These are phyloP conservation scores for Colletes latitarsis DNA, from an alignment of 1,140 invertebrate species.

Conservation along the genomic window DNA sequence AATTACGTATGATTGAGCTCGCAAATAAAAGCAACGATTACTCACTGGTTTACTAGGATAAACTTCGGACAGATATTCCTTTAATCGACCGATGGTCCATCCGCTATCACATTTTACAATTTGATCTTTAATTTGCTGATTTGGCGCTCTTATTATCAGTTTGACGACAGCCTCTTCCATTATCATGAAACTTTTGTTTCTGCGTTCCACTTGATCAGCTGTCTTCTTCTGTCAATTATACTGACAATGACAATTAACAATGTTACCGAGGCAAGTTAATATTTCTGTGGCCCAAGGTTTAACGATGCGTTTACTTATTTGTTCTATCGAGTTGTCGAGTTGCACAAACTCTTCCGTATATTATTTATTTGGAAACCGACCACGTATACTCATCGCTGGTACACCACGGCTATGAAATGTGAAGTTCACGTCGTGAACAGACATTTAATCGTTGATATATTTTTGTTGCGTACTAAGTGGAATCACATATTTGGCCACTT, in stretches of 20 bases:
- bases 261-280: constrained; percentile 33
- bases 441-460: constrained; percentile 36
- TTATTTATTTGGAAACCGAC: background rate
- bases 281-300: background rate
- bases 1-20: constrained; percentile 68
- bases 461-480: constrained; percentile 29
- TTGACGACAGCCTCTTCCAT: constrained; percentile 83
- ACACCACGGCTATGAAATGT: background rate
- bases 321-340: background rate
- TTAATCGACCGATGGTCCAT: constrained; percentile 93
- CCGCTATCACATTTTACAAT: constrained; percentile 89
- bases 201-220: constrained; percentile 41
- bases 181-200: constrained; percentile 1
- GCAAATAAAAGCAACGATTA: constrained; percentile 58
- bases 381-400: constrained; percentile 2
- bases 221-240: constrained; percentile 27
- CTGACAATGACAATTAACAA: constrained; percentile 19
- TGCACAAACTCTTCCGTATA: background rate
- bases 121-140: constrained; percentile 94
- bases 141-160: constrained; percentile 92
- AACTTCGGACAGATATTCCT: constrained; percentile 90
- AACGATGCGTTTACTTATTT: background rate
- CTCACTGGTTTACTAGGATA: constrained; percentile 95
- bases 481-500: constrained; percentile 57
- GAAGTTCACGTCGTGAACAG: background rate